phyloP scores from a whole-genome alignment of 2,888 invertebrate genomes.

The Bugula neritina region DNA sequence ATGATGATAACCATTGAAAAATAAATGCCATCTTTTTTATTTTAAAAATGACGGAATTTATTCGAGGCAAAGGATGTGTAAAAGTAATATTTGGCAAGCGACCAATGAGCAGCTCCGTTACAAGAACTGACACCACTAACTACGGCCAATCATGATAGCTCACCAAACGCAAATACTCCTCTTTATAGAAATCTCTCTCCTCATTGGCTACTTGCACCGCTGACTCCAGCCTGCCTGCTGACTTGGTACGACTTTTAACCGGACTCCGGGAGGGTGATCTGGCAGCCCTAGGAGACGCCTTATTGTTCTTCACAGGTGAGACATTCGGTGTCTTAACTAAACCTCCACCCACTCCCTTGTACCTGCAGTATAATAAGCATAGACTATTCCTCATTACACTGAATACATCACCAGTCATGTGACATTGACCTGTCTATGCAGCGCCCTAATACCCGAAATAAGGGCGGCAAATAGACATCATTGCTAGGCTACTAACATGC shows the following conservation, averaged over 20 bases:
- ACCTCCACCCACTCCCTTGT: conserved; percentile 13
- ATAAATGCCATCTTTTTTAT: too few relatives aligned
- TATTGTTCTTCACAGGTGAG: background rate
- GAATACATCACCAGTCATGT: too few relatives aligned
- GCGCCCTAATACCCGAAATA: too few relatives aligned
- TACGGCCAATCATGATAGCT: too few relatives aligned
- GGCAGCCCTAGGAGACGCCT: conserved; percentile 23
- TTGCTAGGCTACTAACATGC: too few relatives aligned
- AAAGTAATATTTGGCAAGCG: too few relatives aligned
- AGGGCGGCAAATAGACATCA: too few relatives aligned
- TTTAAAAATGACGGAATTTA: too few relatives aligned
- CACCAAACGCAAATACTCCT: conserved; percentile 36
- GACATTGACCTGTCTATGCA: too few relatives aligned
- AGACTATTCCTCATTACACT: background rate
- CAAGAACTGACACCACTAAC: background rate
- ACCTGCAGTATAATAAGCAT: background rate
- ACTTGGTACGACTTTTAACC: conserved; percentile 28
- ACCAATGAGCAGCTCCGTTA: too few relatives aligned
- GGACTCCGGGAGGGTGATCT: conserved; percentile 29
- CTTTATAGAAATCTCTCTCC: conserved; percentile 50
- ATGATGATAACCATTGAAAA: too few relatives aligned
- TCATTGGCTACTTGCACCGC: conserved; percentile 47
- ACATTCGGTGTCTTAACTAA: background rate
- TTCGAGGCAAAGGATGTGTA: too few relatives aligned
- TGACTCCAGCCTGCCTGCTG: conserved; percentile 34